Percentiles rank a stretch among this genome's conserved stretches.
phyloP scores from a whole-genome alignment of 2,888 invertebrate genomes.

The Tetragonisca angustula region DNA sequence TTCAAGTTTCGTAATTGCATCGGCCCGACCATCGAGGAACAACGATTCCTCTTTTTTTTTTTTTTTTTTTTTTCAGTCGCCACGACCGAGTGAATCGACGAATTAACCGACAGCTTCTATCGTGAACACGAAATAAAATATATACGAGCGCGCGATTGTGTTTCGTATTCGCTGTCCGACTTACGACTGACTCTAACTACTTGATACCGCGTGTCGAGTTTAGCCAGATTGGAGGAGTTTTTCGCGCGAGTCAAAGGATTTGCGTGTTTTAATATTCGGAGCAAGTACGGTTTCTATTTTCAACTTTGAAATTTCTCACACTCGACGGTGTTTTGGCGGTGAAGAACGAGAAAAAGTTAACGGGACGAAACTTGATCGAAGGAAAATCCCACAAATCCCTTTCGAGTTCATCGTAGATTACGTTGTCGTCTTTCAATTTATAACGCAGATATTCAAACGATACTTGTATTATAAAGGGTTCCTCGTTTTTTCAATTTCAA shows the following conservation, averaged over 20 bases:
- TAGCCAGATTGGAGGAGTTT: not conserved
- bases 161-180: not conserved
- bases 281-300: too few species aligned
- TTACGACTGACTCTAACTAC: not conserved
- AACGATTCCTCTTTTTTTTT: not conserved
- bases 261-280: not conserved
- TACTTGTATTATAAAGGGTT: too few species aligned
- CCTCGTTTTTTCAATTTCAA: conserved; percentile 8
- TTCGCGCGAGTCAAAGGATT: not conserved
- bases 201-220: not conserved
- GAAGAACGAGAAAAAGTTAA: too few species aligned
- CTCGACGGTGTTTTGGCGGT: too few species aligned
- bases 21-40: conserved; percentile 9
- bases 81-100: too few species aligned
- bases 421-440: not conserved
- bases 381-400: too few species aligned
- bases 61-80: too few species aligned
- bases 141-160: too few species aligned
- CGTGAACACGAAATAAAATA: too few species aligned
- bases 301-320: not conserved
- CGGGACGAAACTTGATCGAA: too few species aligned
- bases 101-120: not conserved
- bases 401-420: not conserved
- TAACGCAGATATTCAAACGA: not conserved
- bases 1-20: conserved; percentile 24